Evolutionary conservation across 2,113 vertebrate genomes (phyloP).

Genomic region (Silurus asotus): DNA sequence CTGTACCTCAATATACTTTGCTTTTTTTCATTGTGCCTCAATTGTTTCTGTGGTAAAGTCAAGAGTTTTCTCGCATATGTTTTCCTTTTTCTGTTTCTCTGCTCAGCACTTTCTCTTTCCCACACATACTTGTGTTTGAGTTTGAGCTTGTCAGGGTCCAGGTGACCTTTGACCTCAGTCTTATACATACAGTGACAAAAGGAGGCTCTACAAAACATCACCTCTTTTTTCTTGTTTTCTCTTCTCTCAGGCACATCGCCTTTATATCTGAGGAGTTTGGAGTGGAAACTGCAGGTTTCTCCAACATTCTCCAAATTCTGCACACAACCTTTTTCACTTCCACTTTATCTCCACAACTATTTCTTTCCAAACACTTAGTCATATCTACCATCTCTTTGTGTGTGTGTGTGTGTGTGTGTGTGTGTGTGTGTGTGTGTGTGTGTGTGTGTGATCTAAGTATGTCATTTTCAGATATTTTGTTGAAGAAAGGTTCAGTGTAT

Average conservation of each 20-base stretch:
- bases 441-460: too few relatives aligned
- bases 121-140: conserved; percentile 34
- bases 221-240: not conserved
- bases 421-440: too few relatives aligned
- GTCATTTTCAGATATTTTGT: too few relatives aligned
- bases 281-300: not conserved
- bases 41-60: too few relatives aligned
- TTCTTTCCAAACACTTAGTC: too few relatives aligned
- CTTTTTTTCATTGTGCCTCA: not conserved
- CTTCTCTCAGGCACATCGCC: not conserved
- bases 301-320: not conserved
- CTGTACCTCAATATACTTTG: not conserved
- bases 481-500: not conserved
- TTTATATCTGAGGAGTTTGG: not conserved
- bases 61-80: not conserved
- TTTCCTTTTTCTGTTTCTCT: not conserved
- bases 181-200: conserved; percentile 27
- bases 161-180: conserved; percentile 17
- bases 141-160: conserved; percentile 43
- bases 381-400: too few relatives aligned
- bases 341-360: too few relatives aligned
- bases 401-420: too few relatives aligned
- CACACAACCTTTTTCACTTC: too few relatives aligned
- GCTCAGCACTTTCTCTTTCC: not conserved
- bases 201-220: not conserved